Base-by-base conservation (phyloP, 1,140 invertebrate species). In the Polypedilum pembai region DNA sequence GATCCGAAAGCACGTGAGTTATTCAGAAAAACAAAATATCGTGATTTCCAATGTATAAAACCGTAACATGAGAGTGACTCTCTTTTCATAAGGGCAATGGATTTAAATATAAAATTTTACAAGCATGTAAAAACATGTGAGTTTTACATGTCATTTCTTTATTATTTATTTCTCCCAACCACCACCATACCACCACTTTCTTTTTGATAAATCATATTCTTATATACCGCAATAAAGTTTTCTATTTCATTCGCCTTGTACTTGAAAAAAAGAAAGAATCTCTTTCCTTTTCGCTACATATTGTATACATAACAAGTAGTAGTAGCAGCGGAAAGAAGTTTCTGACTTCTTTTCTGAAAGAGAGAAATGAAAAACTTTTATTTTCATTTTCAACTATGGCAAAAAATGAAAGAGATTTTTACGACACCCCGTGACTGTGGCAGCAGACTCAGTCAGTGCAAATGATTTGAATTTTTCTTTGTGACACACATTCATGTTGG, bases 171-270 rank as follows among this genome's bases (percentile, higher is more conserved):
- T 56, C 45, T 3, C 15, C 41, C 41, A 12, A 8, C 41, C 41
- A 12, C 41, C 41, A 12, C 41, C 41, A n/a, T 8, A 12, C 41
- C 41, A n/a, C 45, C 45, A n/a, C 45, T 12, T 56, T 56, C 17
- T 69, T 69, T 69, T 69, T 69, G 65, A 69, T 69, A 69, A 69
- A 69, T 69, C 65, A 69, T 69, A 69, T 18, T 56, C 17, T 21
- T 20, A 69, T 69, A 20, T 69, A 56, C 45, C 65, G 65, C 65
- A 69, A 69, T 69, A 69, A 69, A 69, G 65, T 69, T 69, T 69
- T 69, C 65, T 69, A 69, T 69, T 69, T 69, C 65, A 69, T 69
- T 69, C 65, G 65, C 65, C 65, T 69, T 69, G 65, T 69, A 69
- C 65, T 69, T 69, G 65, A 69, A 69, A 69, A 69, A 33, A 33